A percentile compares a stretch with the other conserved stretches of the same genome.
phyloP scores from a whole-genome alignment of 2,797 vertebrate species.

The Buceros bicornis region DNA sequence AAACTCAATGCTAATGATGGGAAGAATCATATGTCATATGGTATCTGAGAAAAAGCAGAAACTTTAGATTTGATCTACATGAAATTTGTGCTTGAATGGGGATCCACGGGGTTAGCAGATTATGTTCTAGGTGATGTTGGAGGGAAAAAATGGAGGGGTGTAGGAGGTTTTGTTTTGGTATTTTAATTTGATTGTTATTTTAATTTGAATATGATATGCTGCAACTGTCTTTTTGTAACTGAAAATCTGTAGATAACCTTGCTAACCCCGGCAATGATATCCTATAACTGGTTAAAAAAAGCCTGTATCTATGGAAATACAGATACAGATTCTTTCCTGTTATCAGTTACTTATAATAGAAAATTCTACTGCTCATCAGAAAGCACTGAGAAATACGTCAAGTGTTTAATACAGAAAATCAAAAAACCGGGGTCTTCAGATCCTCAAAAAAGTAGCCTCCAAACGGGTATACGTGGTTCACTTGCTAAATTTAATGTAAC shows the following conservation, averaged over 20 bases:
- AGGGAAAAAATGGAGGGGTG: not conserved
- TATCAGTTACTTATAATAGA: not conserved
- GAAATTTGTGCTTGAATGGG: not conserved
- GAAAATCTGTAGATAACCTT: not conserved
- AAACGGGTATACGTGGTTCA: not conserved
- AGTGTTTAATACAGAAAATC: not conserved
- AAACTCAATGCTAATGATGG: slow-evolving; percentile 35
- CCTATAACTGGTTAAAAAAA: not conserved
- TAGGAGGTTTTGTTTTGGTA: fast-evolving
- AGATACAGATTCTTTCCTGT: not conserved
- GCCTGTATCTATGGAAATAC: not conserved
- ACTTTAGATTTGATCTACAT: not conserved
- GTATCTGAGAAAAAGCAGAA: not conserved
- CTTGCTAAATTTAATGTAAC: not conserved
- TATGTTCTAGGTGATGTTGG: not conserved
- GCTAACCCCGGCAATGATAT: not conserved
- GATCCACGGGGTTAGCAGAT: not conserved
- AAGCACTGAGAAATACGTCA: not conserved
- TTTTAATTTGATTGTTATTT: not conserved
- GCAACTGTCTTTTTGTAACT: not conserved
- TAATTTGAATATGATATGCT: not conserved
- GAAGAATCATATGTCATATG: slow-evolving; percentile 15
- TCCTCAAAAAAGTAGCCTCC: not conserved
- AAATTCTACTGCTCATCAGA: not conserved
- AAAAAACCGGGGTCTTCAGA: not conserved